Evolutionary conservation across 2,113 vertebrate genomes (phyloP).

Genomic region (Rhipidura dahli): DNA sequence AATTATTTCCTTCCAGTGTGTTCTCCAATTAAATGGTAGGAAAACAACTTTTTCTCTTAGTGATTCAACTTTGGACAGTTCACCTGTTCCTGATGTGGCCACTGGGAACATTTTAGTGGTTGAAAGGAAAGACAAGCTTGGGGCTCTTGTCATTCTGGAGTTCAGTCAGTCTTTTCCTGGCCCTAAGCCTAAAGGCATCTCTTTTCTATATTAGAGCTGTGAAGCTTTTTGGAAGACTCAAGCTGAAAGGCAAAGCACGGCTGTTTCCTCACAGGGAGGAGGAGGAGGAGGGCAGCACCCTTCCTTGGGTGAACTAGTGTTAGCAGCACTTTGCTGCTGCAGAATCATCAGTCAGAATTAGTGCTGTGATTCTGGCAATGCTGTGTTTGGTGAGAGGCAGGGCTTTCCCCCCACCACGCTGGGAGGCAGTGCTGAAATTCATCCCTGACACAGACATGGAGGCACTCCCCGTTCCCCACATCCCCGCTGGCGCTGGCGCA

Average conservation of each 20-base stretch:
- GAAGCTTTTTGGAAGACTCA: background rate
- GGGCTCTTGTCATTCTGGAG: background rate
- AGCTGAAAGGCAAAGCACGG: background rate
- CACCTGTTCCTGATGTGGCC: background rate
- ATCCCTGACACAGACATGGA: rapidly evolving
- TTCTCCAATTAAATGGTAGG: background rate
- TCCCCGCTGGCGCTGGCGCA: background rate
- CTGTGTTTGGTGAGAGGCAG: rapidly evolving
- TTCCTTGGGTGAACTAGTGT: rapidly evolving
- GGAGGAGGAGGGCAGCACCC: background rate
- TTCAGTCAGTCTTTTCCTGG: background rate
- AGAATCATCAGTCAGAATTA: background rate
- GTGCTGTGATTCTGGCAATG: background rate
- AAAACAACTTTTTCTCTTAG: background rate
- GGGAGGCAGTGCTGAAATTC: background rate
- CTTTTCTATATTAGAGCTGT: rapidly evolving
- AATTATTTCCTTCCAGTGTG: background rate
- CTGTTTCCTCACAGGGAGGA: background rate
- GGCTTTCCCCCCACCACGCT: rapidly evolving
- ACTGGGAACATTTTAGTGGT: background rate
- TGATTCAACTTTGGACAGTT: background rate
- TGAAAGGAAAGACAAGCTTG: background rate
- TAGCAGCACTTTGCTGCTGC: background rate
- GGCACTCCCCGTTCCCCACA: background rate
- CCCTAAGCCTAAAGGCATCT: background rate